A percentile compares a stretch with the other conserved stretches of the same genome.
These are phyloP conservation scores for Anticlea derivata DNA, from an alignment of 2,888 invertebrate species.

Conservation along the genomic window DNA sequence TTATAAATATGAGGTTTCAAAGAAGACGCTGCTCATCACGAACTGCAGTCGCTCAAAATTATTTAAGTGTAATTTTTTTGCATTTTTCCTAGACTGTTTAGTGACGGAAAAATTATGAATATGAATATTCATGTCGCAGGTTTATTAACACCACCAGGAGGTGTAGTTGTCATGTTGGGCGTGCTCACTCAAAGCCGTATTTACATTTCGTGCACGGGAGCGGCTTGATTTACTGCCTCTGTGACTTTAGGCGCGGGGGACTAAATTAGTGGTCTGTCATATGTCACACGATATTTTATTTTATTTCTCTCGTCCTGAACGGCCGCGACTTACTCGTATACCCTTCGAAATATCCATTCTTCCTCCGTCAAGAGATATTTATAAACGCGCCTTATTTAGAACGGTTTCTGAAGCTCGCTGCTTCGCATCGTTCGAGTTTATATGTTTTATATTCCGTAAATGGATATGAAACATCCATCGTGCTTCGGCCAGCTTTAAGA, in stretches of 20 bases:
- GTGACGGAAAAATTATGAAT: conserved; percentile 54
- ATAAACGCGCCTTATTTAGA: conserved; percentile 73
- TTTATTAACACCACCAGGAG: conserved; percentile 60
- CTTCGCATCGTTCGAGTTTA: conserved; percentile 37
- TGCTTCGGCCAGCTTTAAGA: conserved; percentile 23
- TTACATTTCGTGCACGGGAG: conserved; percentile 72
- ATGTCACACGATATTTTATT: conserved; percentile 76
- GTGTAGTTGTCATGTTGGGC: conserved; percentile 65
- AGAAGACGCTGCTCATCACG: no score
- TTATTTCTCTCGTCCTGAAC: conserved; percentile 54
- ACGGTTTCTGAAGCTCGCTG: conserved; percentile 48
- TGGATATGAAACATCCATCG: conserved; percentile 37
- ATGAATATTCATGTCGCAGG: conserved; percentile 66
- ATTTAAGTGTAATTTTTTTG: conserved; percentile 8
- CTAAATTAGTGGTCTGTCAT: conserved; percentile 76
- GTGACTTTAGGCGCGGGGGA: conserved; percentile 61
- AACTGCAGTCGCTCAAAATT: no score
- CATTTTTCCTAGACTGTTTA: conserved; percentile 31
- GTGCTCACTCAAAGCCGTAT: conserved; percentile 67
- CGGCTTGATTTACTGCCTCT: conserved; percentile 75
- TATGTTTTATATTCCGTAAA: conserved; percentile 36
- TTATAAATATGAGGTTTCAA: not conserved
- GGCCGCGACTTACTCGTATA: conserved; percentile 52
- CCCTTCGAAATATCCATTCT: conserved; percentile 68
- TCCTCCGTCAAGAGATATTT: conserved; percentile 70